phyloP scores from a whole-genome alignment of 2,113 vertebrate genomes.

The Tiliqua scincoides region DNA sequence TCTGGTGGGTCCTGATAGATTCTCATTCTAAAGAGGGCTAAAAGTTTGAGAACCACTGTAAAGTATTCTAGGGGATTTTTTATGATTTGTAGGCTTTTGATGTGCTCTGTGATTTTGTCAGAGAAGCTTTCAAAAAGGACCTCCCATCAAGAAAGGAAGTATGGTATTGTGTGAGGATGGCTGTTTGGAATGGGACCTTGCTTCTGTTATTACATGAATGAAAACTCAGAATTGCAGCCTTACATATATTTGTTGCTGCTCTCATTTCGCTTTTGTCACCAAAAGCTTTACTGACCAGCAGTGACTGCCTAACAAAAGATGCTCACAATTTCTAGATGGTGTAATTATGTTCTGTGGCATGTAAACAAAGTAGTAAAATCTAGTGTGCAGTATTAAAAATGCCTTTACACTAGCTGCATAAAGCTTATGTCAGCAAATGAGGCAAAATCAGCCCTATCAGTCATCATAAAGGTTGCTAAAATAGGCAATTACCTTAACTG shows the following conservation, averaged over 20 bases:
- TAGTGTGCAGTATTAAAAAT: background rate
- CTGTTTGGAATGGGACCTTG: background rate
- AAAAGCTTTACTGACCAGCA: conserved; percentile 1
- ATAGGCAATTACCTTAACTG: conserved; percentile 70
- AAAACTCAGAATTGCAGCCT: conserved; percentile 43
- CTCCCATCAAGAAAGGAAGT: background rate
- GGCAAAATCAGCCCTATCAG: conserved; percentile 49
- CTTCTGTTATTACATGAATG: conserved; percentile 15
- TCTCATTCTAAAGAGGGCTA: no score
- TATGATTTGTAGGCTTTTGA: background rate
- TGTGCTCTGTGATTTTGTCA: background rate
- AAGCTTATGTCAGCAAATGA: conserved; percentile 65
- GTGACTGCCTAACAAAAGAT: background rate
- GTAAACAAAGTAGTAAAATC: conserved; percentile 66
- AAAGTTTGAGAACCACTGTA: no score
- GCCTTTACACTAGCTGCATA: conserved; percentile 37
- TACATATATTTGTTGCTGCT: background rate
- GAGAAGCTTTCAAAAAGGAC: background rate
- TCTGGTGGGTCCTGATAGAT: no score
- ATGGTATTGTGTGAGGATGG: background rate
- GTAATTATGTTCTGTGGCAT: conserved; percentile 53
- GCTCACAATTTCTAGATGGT: conserved; percentile 41
- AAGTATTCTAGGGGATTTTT: background rate
- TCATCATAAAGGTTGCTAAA: conserved; percentile 57
- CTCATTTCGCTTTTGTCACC: conserved; percentile 39